A percentile compares a stretch with the other conserved stretches of the same genome.
Evolutionary conservation across 2,888 invertebrate genomes (phyloP).

Genomic region (Cryptus viduatorius): DNA sequence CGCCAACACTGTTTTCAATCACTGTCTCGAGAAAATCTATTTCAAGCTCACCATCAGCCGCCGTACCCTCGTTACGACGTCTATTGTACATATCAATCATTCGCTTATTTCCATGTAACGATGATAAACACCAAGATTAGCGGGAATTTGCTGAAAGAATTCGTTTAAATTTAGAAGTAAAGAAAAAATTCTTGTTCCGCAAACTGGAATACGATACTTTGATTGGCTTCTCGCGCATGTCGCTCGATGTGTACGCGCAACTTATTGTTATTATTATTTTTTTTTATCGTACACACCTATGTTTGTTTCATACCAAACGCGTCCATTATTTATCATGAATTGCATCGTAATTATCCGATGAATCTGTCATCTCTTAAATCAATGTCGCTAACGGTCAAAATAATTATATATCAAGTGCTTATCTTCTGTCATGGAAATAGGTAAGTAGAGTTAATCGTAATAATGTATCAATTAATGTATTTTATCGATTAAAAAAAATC

Average conservation of each 20-base stretch:
- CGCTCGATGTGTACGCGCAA: background rate
- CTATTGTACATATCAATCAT: constrained; percentile 27
- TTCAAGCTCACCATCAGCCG: background rate
- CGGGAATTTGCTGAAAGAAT: constrained; percentile 1
- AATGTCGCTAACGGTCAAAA: constrained; percentile 61
- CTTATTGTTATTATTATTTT: background rate
- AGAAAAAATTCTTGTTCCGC: constrained; percentile 9
- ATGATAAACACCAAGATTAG: constrained; percentile 71
- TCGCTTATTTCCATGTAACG: constrained; percentile 78
- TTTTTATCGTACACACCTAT: constrained; percentile 10
- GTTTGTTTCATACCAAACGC: constrained; percentile 3
- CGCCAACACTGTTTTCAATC: constrained; percentile 26
- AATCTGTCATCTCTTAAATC: constrained; percentile 50
- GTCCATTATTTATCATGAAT: constrained; percentile 39
- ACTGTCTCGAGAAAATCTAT: background rate
- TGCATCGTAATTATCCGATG: constrained; percentile 37
- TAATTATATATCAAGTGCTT: constrained; percentile 73
- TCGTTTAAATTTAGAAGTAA: constrained; percentile 34
- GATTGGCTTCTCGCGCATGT: constrained; percentile 32
- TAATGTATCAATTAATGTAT: constrained; percentile 21
- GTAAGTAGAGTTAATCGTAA: constrained; percentile 75
- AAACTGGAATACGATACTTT: constrained; percentile 5
- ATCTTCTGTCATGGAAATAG: constrained; percentile 82
- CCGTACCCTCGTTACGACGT: background rate
- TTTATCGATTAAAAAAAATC: constrained; percentile 13